Evolutionary conservation across 64 coral and sea anemone genomes (phyloP), one percentile per base, ranked within the genome.

Genomic region (Stichodactyla mertensii): DNA sequence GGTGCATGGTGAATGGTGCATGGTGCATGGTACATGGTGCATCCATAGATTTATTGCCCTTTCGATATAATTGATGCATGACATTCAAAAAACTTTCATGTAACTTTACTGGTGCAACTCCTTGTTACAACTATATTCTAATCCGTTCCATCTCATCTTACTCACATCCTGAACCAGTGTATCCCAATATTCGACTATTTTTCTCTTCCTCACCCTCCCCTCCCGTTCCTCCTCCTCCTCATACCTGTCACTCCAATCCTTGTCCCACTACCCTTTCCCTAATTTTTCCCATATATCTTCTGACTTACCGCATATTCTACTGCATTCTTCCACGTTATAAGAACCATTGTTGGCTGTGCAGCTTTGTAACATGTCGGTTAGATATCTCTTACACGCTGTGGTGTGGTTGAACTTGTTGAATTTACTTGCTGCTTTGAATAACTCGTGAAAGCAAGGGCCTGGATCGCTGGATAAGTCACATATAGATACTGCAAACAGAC

Each of bases 281-380:
- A 45, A 45, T 45, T 45, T 45, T 45, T 45, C 36, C 36, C 36
- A 45, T 0, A 45, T 45, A 45, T 45, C 36, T 45, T 45, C 22
- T 36, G n/a, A 88, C 91, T 88, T 93, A 93, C 91, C 87, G 71
- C 91, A 93, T 78, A 88, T 71, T 22, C 85, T 79, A 55, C 51
- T 59, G 62, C 91, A 93, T 22, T 93, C 67, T 7, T 83, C 83
- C 77, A 88, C 71, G 24, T 52, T 89, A 28, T 71, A 93, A 52
- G 91, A 89, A 12, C 27, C 71, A 5, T 77, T 88, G 5, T 78
- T 71, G 18, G 77, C 16, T 5, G 80, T 83, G 26, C 91, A 93
- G 59, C 82, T 89, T 16, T 56, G 64, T 52, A 89, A 85, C 13
- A 93, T 31, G 81, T 93, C 91, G 2, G 86, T 22, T 55, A 93